Percentiles rank a stretch among this genome's conserved stretches.
Conservation (phyloP, 1,140 invertebrate species). For the Musca vetustissima region DNA sequence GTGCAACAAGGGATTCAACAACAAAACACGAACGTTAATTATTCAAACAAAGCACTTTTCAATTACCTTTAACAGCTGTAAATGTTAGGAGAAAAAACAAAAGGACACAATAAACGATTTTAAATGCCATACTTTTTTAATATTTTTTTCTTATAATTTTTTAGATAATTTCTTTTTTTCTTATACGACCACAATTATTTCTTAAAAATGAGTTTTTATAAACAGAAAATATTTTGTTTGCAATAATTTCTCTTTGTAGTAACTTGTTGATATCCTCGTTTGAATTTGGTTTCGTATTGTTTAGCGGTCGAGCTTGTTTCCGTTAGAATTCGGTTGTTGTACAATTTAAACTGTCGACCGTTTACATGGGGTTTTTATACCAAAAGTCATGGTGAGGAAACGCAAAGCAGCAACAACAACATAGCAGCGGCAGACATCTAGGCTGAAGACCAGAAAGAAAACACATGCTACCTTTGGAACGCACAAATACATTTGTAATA, state of each 20-base stretch:
- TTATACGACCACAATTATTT: not conserved
- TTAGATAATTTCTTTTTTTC: not conserved
- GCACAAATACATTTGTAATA: not conserved
- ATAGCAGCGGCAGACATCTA: not conserved
- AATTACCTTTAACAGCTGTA: constrained; percentile 12
- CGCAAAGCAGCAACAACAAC: too few species aligned
- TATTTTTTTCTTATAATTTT: not conserved
- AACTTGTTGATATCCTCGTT: not conserved
- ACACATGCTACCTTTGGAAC: constrained; percentile 5
- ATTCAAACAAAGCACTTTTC: not conserved
- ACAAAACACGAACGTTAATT: not conserved
- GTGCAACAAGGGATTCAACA: constrained; percentile 2
- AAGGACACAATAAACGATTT: not conserved
- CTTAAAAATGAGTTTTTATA: too few species aligned
- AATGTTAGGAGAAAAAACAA: constrained; percentile 9
- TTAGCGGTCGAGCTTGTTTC: constrained; percentile 1
- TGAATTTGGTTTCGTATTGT: not conserved
- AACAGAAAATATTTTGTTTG: not conserved
- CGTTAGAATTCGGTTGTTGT: constrained; percentile 15
- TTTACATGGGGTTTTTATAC: constrained; percentile 18
- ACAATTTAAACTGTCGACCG: constrained; percentile 18
- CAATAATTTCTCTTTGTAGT: not conserved
- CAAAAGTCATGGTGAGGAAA: not conserved
- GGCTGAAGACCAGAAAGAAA: not conserved
- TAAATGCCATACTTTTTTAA: constrained; percentile 3